These are phyloP conservation scores for Varanus salvator DNA, from an alignment of 2,113 vertebrate genomes.

Conservation along the genomic window DNA sequence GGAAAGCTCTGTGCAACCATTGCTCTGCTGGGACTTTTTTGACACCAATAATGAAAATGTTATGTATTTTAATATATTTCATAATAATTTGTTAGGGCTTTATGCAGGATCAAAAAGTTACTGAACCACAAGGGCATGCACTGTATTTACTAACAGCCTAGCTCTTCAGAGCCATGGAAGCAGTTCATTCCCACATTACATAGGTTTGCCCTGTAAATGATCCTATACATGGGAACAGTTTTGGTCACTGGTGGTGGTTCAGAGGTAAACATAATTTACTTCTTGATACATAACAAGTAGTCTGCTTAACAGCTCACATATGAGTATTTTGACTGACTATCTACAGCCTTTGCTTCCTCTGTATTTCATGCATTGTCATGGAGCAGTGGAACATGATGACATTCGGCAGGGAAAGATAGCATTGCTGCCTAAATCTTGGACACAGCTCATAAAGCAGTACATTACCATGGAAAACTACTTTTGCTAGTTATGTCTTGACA, in stretches of 20 bases:
- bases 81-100: neutral
- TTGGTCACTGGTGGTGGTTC: neutral
- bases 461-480: neutral
- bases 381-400: neutral
- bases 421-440: neutral
- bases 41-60: conserved; percentile 1
- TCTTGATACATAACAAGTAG: neutral
- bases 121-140: neutral
- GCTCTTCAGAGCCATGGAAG: neutral
- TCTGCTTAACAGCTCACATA: neutral
- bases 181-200: neutral
- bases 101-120: neutral
- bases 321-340: neutral
- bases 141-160: neutral
- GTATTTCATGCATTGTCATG: neutral
- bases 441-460: neutral
- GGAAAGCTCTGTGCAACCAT: neutral
- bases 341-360: neutral
- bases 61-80: conserved; percentile 2
- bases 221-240: neutral
- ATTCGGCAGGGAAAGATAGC: neutral
- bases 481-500: neutral
- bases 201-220: neutral
- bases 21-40: neutral
- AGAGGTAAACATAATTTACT: neutral